A percentile compares a stretch with the other conserved stretches of the same genome.
These are phyloP conservation scores for Tromatobia lineatoria DNA, from an alignment of 2,888 invertebrate species.

Conservation along the genomic window DNA sequence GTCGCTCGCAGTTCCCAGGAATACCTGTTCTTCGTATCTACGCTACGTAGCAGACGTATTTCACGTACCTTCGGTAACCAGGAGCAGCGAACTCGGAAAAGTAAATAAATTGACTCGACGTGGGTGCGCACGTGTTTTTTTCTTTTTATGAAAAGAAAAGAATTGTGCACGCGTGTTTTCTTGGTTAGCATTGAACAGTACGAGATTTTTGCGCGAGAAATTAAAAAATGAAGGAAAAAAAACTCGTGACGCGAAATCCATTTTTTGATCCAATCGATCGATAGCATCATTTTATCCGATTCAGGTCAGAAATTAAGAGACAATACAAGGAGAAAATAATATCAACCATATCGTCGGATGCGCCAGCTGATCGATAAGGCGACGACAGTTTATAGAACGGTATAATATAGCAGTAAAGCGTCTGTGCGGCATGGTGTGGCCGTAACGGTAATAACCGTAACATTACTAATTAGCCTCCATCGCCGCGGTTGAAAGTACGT, in stretches of 20 bases:
- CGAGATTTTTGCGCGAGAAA: not conserved
- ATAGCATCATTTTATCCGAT: not conserved
- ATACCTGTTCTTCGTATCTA: conserved; percentile 24
- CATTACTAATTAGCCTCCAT: conserved; percentile 79
- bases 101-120: conserved; percentile 31
- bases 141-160: conserved; percentile 44
- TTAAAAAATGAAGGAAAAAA: conserved; percentile 10
- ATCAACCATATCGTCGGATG: not conserved
- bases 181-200: conserved; percentile 14
- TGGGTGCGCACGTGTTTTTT: conserved; percentile 14
- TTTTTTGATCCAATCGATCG: conserved; percentile 2
- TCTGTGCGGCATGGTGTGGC: conserved; percentile 69
- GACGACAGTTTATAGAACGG: conserved; percentile 73
- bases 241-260: not conserved
- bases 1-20: conserved; percentile 6
- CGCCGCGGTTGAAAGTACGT: conserved; percentile 67
- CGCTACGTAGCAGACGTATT: conserved; percentile 18
- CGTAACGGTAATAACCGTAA: conserved; percentile 79
- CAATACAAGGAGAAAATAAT: not conserved
- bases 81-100: conserved; percentile 24
- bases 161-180: conserved; percentile 27
- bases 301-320: not conserved
- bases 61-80: conserved; percentile 22
- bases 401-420: conserved; percentile 50
- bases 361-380: conserved; percentile 75